Base-by-base conservation (phyloP, 2,113 vertebrate genomes). In the Phoxinus phoxinus region DNA sequence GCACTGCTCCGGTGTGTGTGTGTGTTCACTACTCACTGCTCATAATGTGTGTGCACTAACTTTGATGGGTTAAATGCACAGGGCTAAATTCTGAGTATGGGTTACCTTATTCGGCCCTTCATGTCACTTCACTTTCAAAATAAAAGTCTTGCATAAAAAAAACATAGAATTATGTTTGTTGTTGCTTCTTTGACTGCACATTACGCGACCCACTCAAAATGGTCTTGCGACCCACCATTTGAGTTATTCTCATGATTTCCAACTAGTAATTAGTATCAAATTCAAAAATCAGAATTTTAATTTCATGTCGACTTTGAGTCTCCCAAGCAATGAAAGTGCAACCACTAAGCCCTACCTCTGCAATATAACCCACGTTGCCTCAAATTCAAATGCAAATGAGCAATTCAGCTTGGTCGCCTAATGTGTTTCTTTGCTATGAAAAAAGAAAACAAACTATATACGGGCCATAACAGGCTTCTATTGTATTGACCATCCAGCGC, bases 321-420 rank as follows among this genome's bases (percentile, higher is more conserved):
- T 75, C 44, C 44, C 73, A 17, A 30, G 73, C 73, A 53, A 17
- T 32, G 3, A 75, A 53, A 30, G 15, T 51, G 15, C 46, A 53
- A 30, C 15, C 73, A 30, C 46, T 75, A 17, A 19, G 46, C 46
- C 25, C 71, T 73, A 25, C 23, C 23, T 25, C 71, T 27, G 71
- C 41, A 27, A 73, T 35, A 44, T 6, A 27, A 71, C 21, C 21
- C 75, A 78, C 7, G 6, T 10, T 21, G 35, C 6, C 44, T 63
- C 35, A 27, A 25, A 61, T 27, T 41, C 35, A 44, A 63, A 80
- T 80, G 58, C 37, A 77, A 58, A 83, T 41, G 37, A 37, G 48
- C 15, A 69, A 58, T 17, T 46, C 32, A 72, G 23, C 30, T 56
- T 37, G 35, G 35, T 65, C 21, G 0, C 13, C 17, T 58, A 58